Evolutionary conservation across 2,888 invertebrate species (phyloP).

Genomic region (Osedax fenrisi): DNA sequence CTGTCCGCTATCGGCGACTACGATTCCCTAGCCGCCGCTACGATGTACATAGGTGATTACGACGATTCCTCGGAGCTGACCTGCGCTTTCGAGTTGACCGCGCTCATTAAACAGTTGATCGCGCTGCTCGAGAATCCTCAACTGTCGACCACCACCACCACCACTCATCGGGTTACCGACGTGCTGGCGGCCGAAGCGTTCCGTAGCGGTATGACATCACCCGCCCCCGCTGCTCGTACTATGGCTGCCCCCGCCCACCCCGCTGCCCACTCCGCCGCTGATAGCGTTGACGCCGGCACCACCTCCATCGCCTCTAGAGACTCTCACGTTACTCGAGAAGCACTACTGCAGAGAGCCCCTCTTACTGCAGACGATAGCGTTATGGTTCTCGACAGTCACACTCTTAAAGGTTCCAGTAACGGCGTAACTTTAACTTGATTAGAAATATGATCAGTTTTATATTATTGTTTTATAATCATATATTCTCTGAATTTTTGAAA

Average conservation of each 20-base stretch:
- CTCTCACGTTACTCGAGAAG: too few relatives aligned
- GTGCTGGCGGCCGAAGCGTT: slow-evolving; percentile 23
- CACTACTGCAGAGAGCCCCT: not conserved
- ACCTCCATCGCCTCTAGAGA: too few relatives aligned
- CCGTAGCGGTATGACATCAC: not conserved
- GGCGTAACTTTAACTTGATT: too few relatives aligned
- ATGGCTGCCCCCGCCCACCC: not conserved
- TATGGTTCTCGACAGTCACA: not conserved
- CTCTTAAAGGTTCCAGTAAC: not conserved
- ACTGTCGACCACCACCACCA: slow-evolving; percentile 34
- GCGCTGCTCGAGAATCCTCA: slow-evolving; percentile 40
- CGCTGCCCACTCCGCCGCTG: not conserved
- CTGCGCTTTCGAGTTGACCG: slow-evolving; percentile 43
- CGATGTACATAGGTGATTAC: slow-evolving; percentile 40
- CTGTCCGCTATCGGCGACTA: slow-evolving; percentile 44
- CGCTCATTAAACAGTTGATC: slow-evolving; percentile 45
- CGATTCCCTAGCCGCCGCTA: slow-evolving; percentile 42
- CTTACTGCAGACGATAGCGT: not conserved
- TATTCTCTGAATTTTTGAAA: too few relatives aligned
- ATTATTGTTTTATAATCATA: too few relatives aligned
- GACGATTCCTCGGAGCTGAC: slow-evolving; percentile 35
- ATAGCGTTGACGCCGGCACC: too few relatives aligned
- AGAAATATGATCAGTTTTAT: too few relatives aligned
- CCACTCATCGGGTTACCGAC: slow-evolving; percentile 38
- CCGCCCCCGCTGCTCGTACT: not conserved